Base-by-base conservation (phyloP, 2,797 vertebrate species). In the Lacerta viridis region DNA sequence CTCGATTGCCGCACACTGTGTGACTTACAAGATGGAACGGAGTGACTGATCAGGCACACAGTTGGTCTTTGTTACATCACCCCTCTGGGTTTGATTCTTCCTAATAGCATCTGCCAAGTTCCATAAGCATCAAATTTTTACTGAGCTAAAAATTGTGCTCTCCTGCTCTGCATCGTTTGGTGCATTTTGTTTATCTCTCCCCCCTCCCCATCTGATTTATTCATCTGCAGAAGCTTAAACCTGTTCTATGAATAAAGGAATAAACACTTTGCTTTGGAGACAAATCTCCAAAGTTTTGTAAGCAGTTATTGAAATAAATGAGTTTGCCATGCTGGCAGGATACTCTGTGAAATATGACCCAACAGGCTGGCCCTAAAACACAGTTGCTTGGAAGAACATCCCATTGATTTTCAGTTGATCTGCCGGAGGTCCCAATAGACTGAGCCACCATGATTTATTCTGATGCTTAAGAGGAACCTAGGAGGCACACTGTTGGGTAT, bases 361-460 rank as follows among this genome's bases (percentile, higher is more conserved):
- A 41, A 43, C 3, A 1, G 46, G 10, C 50, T 80, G 75, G 66
- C 66, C 46, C 82, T 61, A 78, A 55, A 84, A 79, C 29, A 43
- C 64, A 81, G 78, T 84, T 84, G 20, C 15, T 71, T 79, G 55
- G 68, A 79, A 59, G 80, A 27, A 84, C 39, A 36, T 61, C 29
- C 27, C 66, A 59, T 84, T 71, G 87, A 88, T 88, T 84, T 83
- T 71, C 36, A 72, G 50, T 84, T 84, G 75, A 79, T 88, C 79
- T 88, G 66, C 39, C 39, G 33, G 20, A 43, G 27, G 61, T 33
- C 33, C 20, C 50, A 36, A 84, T 61, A 84, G 55, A 39, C 74
- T 25, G 46, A 72, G 79, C 25, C 50, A 80, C 7, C 33, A 72
- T 88, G 33, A 61, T 55, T 84, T 88, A 79, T 88, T 36, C 79